Evolutionary conservation across 2,113 vertebrate species (phyloP).

Genomic region (Brachypteracias leptosomus): DNA sequence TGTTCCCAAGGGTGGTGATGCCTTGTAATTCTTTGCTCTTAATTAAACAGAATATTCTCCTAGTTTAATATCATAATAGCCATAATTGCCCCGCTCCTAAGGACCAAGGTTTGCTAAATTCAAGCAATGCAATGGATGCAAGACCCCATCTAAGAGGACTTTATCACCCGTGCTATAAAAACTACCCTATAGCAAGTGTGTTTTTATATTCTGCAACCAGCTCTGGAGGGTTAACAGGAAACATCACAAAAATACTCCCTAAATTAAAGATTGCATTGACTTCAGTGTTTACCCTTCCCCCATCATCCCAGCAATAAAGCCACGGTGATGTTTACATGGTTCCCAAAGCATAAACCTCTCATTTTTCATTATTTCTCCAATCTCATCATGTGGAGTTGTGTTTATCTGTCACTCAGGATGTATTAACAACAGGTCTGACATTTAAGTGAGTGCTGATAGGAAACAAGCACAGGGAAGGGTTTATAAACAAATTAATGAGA

Average conservation of each 20-base stretch:
- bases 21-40: neutral
- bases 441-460: neutral
- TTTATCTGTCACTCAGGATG: neutral
- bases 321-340: neutral
- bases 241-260: constrained; percentile 3
- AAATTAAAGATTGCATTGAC: constrained; percentile 11
- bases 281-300: neutral
- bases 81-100: neutral
- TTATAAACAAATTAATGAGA: neutral
- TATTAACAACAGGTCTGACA: constrained; percentile 15
- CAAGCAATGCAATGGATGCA: neutral
- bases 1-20: neutral
- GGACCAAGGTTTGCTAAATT: neutral
- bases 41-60: neutral
- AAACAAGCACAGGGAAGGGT: neutral
- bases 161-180: neutral
- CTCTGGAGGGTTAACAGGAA: constrained; percentile 23
- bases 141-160: neutral
- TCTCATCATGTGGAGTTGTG: neutral
- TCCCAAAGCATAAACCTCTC: neutral
- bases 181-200: neutral
- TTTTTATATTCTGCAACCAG: neutral
- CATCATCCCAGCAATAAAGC: neutral
- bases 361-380: constrained; percentile 1
- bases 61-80: neutral